Base-by-base conservation (phyloP, 2,888 invertebrate genomes). In the Catocala fraxini region DNA sequence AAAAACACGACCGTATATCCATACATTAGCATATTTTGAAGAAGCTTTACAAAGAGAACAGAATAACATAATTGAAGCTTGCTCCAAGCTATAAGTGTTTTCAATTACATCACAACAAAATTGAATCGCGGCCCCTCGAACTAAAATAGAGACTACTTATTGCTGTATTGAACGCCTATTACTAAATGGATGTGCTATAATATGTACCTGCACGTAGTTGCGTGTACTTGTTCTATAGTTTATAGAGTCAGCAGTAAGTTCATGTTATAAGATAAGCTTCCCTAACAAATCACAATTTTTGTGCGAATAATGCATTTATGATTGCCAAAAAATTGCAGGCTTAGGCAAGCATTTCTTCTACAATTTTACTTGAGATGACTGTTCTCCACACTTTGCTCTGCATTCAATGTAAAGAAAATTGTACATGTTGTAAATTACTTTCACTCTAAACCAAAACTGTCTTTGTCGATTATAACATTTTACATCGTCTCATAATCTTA, bases 21-120 rank as follows among this genome's bases (percentile, higher is more conserved):
- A 4, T 6, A 45, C 12, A 43, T 15, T 57, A 62, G 7, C 7
- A 60, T 65, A 57, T 63, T 70, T 65, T 65, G 45, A 73, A 76
- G 59, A 56, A 67, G 61, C 68, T 47, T 39, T 51, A 63, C 56
- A 66, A 73, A 58, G 15, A 45, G 48, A 57, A 64, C 53, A 69
- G 11, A 35, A 39, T 11, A 1, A 3, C 15, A 15, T 68, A 61
- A 72, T 72, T 65, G 63, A 55, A 65, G 54, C 34, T 34, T 49
- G 58, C 60, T 57, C 35, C 41, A 33, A 63, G 65, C 46, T 25
- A 56, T 56, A 65, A 70, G 68, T 68, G 63, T 63, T 51, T 56
- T 76, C 74, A 74, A 76, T 76, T 76, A 74, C 65, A 68, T 63
- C 65, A 68, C 64, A 65, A 76, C 62, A 39, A 67, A 73, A 68